A percentile compares a stretch with the other conserved stretches of the same genome.
phyloP scores from a whole-genome alignment of 2,113 vertebrate species.

The Clinocottus analis region DNA sequence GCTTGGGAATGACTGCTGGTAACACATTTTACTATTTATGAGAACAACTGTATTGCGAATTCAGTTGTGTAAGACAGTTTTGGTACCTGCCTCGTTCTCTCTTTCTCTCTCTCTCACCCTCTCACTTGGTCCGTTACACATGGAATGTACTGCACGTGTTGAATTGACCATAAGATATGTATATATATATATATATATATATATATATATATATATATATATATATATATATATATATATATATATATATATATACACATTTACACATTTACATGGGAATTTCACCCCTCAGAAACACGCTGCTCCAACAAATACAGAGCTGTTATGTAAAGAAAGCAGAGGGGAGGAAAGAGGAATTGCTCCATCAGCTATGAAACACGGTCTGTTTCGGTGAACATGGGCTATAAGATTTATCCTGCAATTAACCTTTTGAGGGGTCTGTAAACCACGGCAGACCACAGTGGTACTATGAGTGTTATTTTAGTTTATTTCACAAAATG shows the following conservation, averaged over 20 bases:
- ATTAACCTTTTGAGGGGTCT: not conserved
- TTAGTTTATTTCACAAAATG: conserved; percentile 7
- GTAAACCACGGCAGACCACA: not conserved
- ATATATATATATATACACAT: too few species aligned
- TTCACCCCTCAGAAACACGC: not conserved
- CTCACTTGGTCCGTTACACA: not conserved
- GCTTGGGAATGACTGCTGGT: not conserved
- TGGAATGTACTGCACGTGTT: not conserved
- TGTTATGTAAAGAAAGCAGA: not conserved
- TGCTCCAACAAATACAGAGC: not conserved
- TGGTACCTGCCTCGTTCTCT: not conserved
- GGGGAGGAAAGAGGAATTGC: not conserved
- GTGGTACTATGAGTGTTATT: not conserved
- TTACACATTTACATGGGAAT: not conserved
- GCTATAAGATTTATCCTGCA: not conserved
- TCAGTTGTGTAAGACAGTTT: not conserved
- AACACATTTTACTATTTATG: not conserved
- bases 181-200: not conserved
- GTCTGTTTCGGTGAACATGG: not conserved
- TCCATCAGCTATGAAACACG: not conserved
- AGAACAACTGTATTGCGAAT: not conserved
- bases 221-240: not conserved
- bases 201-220: not conserved
- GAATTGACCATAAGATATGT: not conserved
- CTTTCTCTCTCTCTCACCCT: not conserved